These are phyloP conservation scores for Crax fasciolata DNA, from an alignment of 2,797 vertebrate species.

Conservation along the genomic window DNA sequence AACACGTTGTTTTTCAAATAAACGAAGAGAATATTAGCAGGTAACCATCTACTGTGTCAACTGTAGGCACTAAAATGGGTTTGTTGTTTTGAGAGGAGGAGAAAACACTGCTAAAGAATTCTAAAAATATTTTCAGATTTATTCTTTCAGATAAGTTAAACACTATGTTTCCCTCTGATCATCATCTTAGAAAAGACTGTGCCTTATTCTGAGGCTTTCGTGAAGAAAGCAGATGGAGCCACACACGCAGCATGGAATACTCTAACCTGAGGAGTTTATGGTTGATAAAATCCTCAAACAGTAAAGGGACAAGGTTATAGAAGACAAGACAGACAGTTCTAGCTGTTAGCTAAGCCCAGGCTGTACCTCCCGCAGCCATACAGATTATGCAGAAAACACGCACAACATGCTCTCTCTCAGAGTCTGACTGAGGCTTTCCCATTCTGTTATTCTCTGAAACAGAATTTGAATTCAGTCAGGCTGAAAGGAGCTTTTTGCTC, in stretches of 20 bases:
- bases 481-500: slow-evolving; percentile 45
- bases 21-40: neutral
- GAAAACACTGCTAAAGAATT: neutral
- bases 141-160: neutral
- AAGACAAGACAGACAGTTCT: neutral
- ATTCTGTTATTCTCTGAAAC: neutral
- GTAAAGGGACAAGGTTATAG: neutral
- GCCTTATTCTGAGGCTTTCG: neutral
- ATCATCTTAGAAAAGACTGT: neutral
- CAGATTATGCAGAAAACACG: neutral
- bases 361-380: neutral
- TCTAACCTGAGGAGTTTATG: neutral
- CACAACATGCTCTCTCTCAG: neutral
- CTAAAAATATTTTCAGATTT: neutral
- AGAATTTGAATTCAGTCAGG: slow-evolving; percentile 41
- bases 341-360: neutral
- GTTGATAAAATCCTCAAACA: neutral
- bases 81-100: neutral
- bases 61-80: neutral
- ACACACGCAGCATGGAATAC: neutral
- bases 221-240: neutral
- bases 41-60: neutral
- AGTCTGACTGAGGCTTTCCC: slow-evolving; percentile 5
- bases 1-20: neutral
- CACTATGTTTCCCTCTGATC: neutral